Evolutionary conservation across 2,888 invertebrate genomes (phyloP).

Genomic region (Carabus problematicus): DNA sequence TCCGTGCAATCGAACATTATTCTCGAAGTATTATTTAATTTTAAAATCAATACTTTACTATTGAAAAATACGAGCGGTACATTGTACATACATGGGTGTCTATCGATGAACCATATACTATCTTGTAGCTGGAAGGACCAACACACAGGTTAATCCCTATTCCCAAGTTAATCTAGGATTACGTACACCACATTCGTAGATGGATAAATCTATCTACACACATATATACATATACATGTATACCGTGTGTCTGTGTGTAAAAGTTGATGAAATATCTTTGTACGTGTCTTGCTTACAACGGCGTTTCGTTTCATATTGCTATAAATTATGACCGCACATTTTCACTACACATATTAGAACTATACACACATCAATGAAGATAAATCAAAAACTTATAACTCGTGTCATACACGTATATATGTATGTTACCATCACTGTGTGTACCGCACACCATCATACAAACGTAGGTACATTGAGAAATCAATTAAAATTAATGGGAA

Average conservation of each 20-base stretch:
- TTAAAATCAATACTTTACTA: neutral
- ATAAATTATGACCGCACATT: too few relatives aligned
- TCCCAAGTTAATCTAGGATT: constrained; percentile 30
- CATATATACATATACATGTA: neutral
- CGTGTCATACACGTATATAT: too few relatives aligned
- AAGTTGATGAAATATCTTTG: constrained; percentile 22
- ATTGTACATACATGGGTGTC: neutral
- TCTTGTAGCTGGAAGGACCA: neutral
- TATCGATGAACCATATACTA: neutral
- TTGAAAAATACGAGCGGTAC: neutral
- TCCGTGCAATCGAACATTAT: too few relatives aligned
- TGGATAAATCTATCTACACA: neutral
- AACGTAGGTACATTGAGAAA: too few relatives aligned
- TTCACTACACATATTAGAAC: too few relatives aligned
- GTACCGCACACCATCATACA: too few relatives aligned
- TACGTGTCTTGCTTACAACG: constrained; percentile 1
- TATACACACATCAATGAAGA: too few relatives aligned
- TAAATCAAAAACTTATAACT: too few relatives aligned
- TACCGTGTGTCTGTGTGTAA: too few relatives aligned
- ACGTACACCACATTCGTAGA: neutral
- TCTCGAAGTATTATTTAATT: neutral
- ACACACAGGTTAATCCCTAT: constrained; percentile 17
- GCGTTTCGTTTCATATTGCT: too few relatives aligned
- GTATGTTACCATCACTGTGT: too few relatives aligned
- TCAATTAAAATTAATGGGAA: too few relatives aligned